A percentile compares a stretch with the other conserved stretches of the same genome.
Evolutionary conservation across 2,888 invertebrate species (phyloP).

Genomic region (Xylocampa areola): DNA sequence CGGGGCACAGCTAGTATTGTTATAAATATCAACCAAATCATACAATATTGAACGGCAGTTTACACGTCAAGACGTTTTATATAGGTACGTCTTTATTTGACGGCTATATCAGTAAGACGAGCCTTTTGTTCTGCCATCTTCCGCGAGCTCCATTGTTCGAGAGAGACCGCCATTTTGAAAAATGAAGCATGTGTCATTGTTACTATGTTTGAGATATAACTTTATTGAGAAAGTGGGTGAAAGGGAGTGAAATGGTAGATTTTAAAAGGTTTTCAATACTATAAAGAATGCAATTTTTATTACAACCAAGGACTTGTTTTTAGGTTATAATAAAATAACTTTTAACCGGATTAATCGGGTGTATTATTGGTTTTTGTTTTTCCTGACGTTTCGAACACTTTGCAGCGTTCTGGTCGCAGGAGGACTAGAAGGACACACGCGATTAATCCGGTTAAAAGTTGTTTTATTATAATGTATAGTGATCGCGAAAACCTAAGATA

Average conservation of each 20-base stretch:
- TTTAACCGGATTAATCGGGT: too few species aligned
- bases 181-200: constrained; percentile 44
- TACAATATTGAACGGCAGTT: constrained; percentile 44
- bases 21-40: constrained; percentile 20
- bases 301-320: too few species aligned
- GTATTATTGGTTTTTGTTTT: too few species aligned
- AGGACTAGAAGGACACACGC: too few species aligned
- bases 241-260: not conserved
- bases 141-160: constrained; percentile 46
- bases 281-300: too few species aligned
- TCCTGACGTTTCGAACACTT: too few species aligned
- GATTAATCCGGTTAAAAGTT: too few species aligned
- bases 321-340: too few species aligned
- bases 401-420: too few species aligned
- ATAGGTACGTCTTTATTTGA: constrained; percentile 22
- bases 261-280: not conserved
- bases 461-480: too few species aligned
- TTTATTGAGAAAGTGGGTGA: constrained; percentile 1
- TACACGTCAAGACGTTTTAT: constrained; percentile 32
- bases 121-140: constrained; percentile 50
- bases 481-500: too few species aligned
- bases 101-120: constrained; percentile 31
- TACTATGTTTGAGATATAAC: constrained; percentile 17
- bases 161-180: constrained; percentile 51
- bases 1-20: too few species aligned